Conservation (phyloP, 2,113 vertebrate genomes). For the Suricata suricatta region DNA sequence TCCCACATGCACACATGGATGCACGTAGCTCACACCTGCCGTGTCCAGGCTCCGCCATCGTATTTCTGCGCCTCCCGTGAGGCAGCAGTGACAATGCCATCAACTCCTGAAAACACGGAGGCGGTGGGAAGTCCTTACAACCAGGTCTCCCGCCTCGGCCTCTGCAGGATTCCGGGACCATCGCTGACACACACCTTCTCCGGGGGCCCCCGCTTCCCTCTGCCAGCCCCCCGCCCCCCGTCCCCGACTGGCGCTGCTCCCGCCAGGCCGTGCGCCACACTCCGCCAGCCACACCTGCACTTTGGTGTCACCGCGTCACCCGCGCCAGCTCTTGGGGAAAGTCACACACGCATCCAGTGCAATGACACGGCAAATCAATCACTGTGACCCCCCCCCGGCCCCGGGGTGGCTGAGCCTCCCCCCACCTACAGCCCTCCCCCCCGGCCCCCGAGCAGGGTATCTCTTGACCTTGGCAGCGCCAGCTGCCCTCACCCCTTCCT, state of each 20-base stretch:
- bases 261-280: fast-evolving
- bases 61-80: fast-evolving
- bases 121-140: neutral
- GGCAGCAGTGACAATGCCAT: fast-evolving
- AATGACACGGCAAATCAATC: fast-evolving
- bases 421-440: neutral
- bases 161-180: too few species aligned
- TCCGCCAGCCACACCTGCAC: fast-evolving
- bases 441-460: fast-evolving
- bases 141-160: fast-evolving
- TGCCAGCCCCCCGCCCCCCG: fast-evolving
- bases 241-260: neutral
- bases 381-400: fast-evolving
- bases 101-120: neutral
- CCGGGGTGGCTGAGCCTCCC: neutral
- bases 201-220: neutral
- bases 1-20: fast-evolving
- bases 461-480: neutral
- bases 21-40: fast-evolving
- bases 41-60: fast-evolving
- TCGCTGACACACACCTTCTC: too few species aligned
- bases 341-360: fast-evolving
- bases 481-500: neutral
- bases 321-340: neutral
- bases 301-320: fast-evolving